Base-by-base conservation (phyloP, 2,888 invertebrate species). In the Hirudinaria manillensis region DNA sequence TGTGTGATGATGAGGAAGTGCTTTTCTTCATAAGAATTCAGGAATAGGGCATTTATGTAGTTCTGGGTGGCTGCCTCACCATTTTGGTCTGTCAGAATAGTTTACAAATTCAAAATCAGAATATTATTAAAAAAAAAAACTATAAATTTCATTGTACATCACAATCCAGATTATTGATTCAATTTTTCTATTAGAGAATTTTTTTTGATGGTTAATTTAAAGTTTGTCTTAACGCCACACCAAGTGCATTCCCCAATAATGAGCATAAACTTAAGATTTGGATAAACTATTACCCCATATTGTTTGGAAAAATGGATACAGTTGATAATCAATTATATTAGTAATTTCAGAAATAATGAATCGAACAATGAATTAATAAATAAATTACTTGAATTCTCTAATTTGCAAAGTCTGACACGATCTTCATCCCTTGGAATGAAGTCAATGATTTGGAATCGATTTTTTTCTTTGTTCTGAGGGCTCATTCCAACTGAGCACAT, bases 11-110 rank as follows among this genome's bases (percentile, higher is more conserved):
- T 82, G 74, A 82, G 84, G 72, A 81, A 81, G 36, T 81, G 80
- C 32, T 74, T 76, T 21, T 76, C 70, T 53, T 75, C 77, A 76
- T 83, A 83, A 34, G 84, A 81, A 76, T 85, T 84, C n/a, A 84
- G 45, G 74, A 82, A 82, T 16, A 84, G 76, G n/a, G 84, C 84
- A 77, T 85, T 85, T 56, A 85, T 83, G 77, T 84, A 85, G 75
- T 16, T 45, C 13, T 83, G 83, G 0, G 61, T 27, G n/a, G 29
- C 29, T 61, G 24, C 29, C 61, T 61, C 61, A 21, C 61, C 61
- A 13, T 16, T 27, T 24, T 61, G 24, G 19, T 61, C 61, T 61
- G 61, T 56, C 10, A 10, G 4, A 36, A 36, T 36, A 36, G 3
- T 36, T 36, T 36, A 10, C 10, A 10, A 36, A 10, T 36, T 36